phyloP scores from a whole-genome alignment of 2,797 vertebrate species.

The Kryptopterus vitreolus region DNA sequence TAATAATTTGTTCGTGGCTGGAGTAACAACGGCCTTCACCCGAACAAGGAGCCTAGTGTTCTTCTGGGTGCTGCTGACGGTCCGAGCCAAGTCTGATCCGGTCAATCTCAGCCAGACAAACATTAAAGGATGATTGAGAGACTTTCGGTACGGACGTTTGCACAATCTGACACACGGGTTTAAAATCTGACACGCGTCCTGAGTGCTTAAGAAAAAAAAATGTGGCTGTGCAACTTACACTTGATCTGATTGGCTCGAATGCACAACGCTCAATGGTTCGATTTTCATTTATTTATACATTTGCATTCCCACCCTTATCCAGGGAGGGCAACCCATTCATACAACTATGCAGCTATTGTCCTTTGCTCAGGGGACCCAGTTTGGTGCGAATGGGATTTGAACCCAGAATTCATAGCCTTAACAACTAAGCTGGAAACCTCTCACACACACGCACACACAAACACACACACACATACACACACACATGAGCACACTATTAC shows the following conservation, averaged over 20 bases:
- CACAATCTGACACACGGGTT: neutral
- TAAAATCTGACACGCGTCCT: neutral
- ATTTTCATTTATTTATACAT: too few relatives aligned
- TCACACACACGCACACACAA: neutral
- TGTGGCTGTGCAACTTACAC: conserved; percentile 7
- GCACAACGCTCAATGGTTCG: neutral
- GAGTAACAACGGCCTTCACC: conserved; percentile 69
- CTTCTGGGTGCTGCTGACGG: conserved; percentile 68
- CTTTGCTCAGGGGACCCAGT: too few relatives aligned
- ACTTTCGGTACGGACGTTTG: conserved; percentile 20
- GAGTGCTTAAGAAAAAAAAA: neutral
- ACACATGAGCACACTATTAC: neutral
- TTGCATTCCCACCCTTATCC: too few relatives aligned
- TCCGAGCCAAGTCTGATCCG: conserved; percentile 65
- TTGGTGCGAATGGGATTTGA: too few relatives aligned
- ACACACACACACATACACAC: neutral
- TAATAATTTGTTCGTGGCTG: conserved; percentile 77
- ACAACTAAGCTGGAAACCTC: too few relatives aligned
- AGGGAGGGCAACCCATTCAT: too few relatives aligned
- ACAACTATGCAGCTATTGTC: too few relatives aligned
- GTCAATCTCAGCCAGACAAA: conserved; percentile 56
- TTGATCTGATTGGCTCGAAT: too few relatives aligned
- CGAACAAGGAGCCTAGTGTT: conserved; percentile 78
- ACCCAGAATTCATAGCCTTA: too few relatives aligned
- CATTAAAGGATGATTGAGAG: conserved; percentile 37